Conservation (phyloP, 2,797 vertebrate species). For the Masticophis lateralis region DNA sequence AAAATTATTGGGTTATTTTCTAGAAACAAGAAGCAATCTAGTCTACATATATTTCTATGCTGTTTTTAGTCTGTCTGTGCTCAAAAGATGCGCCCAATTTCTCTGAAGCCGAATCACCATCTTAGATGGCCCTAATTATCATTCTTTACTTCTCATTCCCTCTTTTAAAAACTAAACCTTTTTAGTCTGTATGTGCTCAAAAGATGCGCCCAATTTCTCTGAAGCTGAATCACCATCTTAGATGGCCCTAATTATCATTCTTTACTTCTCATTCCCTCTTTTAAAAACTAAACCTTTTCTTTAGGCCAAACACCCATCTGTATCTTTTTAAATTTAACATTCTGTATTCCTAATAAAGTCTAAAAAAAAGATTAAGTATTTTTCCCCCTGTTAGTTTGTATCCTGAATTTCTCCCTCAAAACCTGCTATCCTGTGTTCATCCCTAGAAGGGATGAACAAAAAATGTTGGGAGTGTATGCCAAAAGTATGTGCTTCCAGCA, state of each 20-base stretch:
- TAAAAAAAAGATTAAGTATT: neutral
- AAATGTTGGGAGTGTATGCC: neutral
- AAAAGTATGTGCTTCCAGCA: neutral
- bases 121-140: neutral
- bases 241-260: neutral
- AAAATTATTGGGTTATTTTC: neutral
- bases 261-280: neutral
- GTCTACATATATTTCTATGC: neutral
- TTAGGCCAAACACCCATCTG: neutral
- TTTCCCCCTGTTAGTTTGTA: neutral
- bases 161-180: neutral
- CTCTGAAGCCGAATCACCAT: neutral
- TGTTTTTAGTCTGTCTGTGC: neutral
- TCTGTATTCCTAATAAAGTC: neutral
- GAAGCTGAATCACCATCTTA: neutral
- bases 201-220: neutral
- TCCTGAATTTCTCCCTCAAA: neutral
- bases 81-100: neutral
- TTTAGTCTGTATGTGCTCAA: neutral
- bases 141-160: neutral
- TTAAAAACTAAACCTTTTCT: neutral
- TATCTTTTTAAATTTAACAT: neutral
- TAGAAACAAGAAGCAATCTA: neutral
- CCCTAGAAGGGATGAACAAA: neutral
- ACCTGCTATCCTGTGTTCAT: neutral